Conservation (phyloP, 1,140 invertebrate species). For the Halictus rubicundus region DNA sequence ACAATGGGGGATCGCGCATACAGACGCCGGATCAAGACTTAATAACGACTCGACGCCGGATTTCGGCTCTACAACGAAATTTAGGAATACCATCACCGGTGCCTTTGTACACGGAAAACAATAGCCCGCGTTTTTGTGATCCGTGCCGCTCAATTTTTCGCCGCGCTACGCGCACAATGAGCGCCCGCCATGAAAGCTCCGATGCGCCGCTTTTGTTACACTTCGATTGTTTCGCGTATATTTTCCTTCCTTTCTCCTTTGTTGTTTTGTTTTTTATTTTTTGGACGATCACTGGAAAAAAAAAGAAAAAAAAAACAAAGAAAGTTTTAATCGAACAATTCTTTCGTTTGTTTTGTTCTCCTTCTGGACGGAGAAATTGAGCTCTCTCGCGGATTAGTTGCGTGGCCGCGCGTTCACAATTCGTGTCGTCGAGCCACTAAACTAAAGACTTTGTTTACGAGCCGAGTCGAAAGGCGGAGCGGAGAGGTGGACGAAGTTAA, state of each 20-base stretch:
- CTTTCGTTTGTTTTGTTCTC: not conserved
- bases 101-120: conserved; percentile 43
- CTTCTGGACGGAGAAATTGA: not conserved
- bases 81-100: conserved; percentile 46
- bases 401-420: not conserved
- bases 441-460: conserved; percentile 12
- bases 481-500: not conserved
- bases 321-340: not conserved
- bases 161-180: conserved; percentile 16
- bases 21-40: conserved; percentile 71
- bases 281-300: no score
- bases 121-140: conserved; percentile 32
- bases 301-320: no score
- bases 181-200: not conserved
- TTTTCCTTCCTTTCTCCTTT: not conserved
- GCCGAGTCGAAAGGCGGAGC: not conserved
- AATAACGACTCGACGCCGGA: conserved; percentile 69
- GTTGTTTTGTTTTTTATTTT: not conserved
- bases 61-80: conserved; percentile 52
- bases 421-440: not conserved
- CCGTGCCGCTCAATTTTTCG: conserved; percentile 40
- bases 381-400: not conserved
- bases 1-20: conserved; percentile 66
- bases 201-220: conserved; percentile 32
- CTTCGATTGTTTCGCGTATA: conserved; percentile 27